phyloP scores from a whole-genome alignment of 2,888 invertebrate species.

The Eutolmus rufibarbis region DNA sequence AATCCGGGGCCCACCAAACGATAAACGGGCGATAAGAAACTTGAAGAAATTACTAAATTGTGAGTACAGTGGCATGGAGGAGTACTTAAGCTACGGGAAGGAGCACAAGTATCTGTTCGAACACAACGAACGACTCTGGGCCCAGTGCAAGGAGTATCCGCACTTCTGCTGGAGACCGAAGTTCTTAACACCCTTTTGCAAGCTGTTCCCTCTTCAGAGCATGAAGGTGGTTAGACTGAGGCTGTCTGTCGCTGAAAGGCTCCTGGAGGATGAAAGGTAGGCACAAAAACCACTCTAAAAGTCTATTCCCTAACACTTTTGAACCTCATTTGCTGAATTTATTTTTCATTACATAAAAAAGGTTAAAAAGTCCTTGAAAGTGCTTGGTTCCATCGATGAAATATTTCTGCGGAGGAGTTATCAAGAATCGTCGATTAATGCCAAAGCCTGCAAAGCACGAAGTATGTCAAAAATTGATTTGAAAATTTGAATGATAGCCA shows the following conservation, averaged over 20 bases:
- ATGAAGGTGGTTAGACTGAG: slow-evolving; percentile 86
- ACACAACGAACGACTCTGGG: slow-evolving; percentile 86
- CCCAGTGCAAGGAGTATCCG: slow-evolving; percentile 74
- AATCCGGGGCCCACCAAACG: slow-evolving; percentile 76
- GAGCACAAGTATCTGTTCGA: slow-evolving; percentile 81
- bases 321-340: not conserved
- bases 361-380: not conserved
- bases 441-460: not conserved
- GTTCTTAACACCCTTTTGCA: slow-evolving; percentile 81
- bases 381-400: not conserved
- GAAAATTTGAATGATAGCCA: not conserved
- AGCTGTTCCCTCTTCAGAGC: slow-evolving; percentile 85
- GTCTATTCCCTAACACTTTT: not conserved
- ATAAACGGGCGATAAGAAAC: slow-evolving; percentile 72
- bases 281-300: slow-evolving; percentile 54
- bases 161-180: slow-evolving; percentile 73
- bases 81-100: slow-evolving; percentile 80
- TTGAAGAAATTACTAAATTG: slow-evolving; percentile 78
- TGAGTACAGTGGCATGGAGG: slow-evolving; percentile 76
- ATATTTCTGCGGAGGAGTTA: not conserved
- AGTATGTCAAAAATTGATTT: not conserved
- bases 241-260: slow-evolving; percentile 73
- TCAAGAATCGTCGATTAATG: not conserved
- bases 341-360: not conserved
- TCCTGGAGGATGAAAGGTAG: slow-evolving; percentile 77